These are phyloP conservation scores for honey bee (Apis mellifera) DNA, from an alignment of 1,140 invertebrate genomes.

Conservation along the genomic window DNA sequence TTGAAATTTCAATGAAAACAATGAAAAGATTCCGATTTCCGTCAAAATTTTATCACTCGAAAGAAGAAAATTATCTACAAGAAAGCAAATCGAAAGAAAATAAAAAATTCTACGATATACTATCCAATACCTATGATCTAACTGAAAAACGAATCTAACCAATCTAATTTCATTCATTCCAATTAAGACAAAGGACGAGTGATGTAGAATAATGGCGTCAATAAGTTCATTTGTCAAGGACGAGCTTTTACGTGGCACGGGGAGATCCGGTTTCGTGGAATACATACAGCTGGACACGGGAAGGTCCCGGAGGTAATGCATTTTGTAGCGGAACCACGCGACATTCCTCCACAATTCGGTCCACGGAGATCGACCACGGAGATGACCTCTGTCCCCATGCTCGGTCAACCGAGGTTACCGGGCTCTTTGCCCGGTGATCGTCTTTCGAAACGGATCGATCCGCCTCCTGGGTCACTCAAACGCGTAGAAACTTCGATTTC, in stretches of 20 bases:
- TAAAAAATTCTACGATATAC: background rate
- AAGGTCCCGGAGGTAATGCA: conserved; percentile 36
- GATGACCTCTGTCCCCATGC: conserved; percentile 5
- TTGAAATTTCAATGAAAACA: too few species aligned
- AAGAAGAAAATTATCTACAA: too few species aligned
- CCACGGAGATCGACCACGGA: conserved; percentile 22
- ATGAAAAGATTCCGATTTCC: too few species aligned
- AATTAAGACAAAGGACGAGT: background rate
- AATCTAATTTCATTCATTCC: background rate
- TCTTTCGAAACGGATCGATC: background rate
- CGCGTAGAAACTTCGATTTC: background rate
- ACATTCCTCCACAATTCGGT: conserved; percentile 44
- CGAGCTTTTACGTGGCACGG: conserved; percentile 1
- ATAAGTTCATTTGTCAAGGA: conserved; percentile 30
- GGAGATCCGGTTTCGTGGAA: background rate
- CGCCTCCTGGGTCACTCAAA: too few species aligned
- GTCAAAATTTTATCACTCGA: background rate
- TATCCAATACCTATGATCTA: background rate
- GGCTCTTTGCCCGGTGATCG: background rate
- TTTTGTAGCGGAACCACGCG: conserved; percentile 36
- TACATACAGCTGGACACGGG: background rate
- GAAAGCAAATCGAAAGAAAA: background rate
- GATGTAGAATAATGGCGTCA: background rate
- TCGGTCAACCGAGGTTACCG: conserved; percentile 23
- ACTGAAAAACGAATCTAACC: background rate